Base-by-base conservation (phyloP, 1,140 invertebrate species). In the Danaus plexippus region DNA sequence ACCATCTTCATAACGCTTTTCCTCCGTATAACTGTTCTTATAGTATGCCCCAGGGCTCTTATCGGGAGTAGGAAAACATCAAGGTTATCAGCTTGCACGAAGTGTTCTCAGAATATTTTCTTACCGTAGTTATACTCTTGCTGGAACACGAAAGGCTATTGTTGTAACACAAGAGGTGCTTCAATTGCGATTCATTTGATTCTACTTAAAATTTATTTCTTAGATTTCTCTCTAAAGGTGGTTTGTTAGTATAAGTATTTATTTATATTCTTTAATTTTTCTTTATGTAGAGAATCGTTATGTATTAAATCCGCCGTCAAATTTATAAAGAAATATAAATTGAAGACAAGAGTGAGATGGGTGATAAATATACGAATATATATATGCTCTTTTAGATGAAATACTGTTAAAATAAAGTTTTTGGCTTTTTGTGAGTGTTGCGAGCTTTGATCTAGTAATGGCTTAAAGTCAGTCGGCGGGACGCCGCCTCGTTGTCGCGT, bases 381-480 rank as follows among this genome's bases (percentile, higher is more conserved):
- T 32, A 32, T 32, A 6, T 32, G 22, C 0, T 32, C 22, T 32
- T 32, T 32, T 32, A 32, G 22, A 32, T 32, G 22, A 32, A 32
- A 32, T 32, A 3, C 5, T 32, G 22, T 32, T 32, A 32, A 32
- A 32, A 32, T 32, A 32, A 61, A 47, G 10, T 57, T 49, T 54
- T 57, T 52, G 46, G 46, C 61, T 70, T 68, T 68, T 64, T 70
- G 58, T 63, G 51, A 41, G 46, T 52, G 47, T 59, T 58, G 64
- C 63, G 51, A 64, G 56, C 54, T 70, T 63, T 75, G 75, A 80
- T 75, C 69, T 61, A 70, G 68, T 76, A 72, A 74, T 71, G 69
- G 69, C 50, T 56, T 52, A 64, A 72, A 75, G 74, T 72, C 67
- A 78, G 67, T 64, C 69, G 61, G 52, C 69, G 62, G 64, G 71